Conservation (phyloP, 2,113 vertebrate genomes). For the Todiramphus chloris region DNA sequence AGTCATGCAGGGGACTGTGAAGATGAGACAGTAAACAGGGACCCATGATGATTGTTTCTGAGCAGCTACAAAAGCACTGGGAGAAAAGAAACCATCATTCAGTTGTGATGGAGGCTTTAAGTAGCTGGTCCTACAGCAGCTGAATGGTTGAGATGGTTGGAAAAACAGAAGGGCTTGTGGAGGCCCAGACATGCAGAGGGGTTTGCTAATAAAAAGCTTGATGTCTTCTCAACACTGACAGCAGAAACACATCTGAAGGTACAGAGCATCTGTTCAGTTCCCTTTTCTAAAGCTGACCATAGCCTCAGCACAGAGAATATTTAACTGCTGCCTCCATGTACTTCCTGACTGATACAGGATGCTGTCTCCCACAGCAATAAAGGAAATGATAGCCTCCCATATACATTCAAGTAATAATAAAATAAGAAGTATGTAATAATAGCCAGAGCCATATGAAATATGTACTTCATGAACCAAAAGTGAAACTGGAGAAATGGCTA, state of each 20-base stretch:
- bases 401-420: slow-evolving; percentile 66
- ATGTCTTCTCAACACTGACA: neutral
- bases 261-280: neutral
- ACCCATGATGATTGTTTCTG: neutral
- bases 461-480: slow-evolving; percentile 66
- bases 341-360: slow-evolving; percentile 61
- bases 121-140: neutral
- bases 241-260: neutral
- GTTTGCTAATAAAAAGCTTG: neutral
- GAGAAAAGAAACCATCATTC: neutral
- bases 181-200: neutral
- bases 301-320: neutral
- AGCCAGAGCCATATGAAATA: slow-evolving; percentile 72
- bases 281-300: neutral
- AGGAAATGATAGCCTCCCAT: slow-evolving; percentile 63
- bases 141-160: neutral
- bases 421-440: slow-evolving; percentile 69
- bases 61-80: slow-evolving; percentile 19
- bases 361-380: slow-evolving; percentile 56
- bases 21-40: slow-evolving; percentile 54
- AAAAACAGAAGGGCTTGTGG: neutral
- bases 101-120: neutral
- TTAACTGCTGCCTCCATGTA: neutral
- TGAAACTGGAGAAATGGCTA: slow-evolving; percentile 69
- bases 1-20: neutral